A percentile compares a stretch with the other conserved stretches of the same genome.
Evolutionary conservation across 2,888 invertebrate species (phyloP).

Genomic region (Lapara coniferarum): DNA sequence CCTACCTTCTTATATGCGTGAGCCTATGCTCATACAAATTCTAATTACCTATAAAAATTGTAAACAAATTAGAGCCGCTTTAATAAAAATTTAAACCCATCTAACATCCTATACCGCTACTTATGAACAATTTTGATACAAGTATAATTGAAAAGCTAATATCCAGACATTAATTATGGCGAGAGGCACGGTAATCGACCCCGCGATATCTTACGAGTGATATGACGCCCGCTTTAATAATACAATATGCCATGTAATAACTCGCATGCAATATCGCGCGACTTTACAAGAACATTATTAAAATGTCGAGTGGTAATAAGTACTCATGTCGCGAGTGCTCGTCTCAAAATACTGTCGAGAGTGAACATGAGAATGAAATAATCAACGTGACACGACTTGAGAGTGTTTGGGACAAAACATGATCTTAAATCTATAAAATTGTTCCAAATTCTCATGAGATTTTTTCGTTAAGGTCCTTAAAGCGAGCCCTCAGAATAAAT

Average conservation of each 20-base stretch:
- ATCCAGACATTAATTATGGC: constrained; percentile 78
- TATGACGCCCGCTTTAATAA: constrained; percentile 45
- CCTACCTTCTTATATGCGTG: too few relatives aligned
- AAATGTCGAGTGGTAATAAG: not conserved
- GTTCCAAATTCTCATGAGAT: too few relatives aligned
- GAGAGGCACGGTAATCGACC: constrained; percentile 68
- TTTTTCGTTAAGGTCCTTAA: too few relatives aligned
- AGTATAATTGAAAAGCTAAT: constrained; percentile 82
- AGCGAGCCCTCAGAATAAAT: too few relatives aligned
- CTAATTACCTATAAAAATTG: too few relatives aligned
- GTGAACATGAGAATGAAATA: too few relatives aligned
- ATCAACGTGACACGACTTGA: too few relatives aligned
- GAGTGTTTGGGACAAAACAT: too few relatives aligned
- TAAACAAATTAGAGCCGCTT: too few relatives aligned
- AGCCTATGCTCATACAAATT: too few relatives aligned
- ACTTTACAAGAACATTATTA: constrained; percentile 6
- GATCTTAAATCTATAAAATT: too few relatives aligned
- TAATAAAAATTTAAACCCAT: not conserved
- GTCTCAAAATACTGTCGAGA: not conserved
- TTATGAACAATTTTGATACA: constrained; percentile 67
- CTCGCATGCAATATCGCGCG: constrained; percentile 5
- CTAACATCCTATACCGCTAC: constrained; percentile 30
- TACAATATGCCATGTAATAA: constrained; percentile 24
- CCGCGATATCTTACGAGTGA: constrained; percentile 73
- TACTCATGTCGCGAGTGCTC: not conserved